Percentiles rank a stretch among this genome's conserved stretches.
Conservation (phyloP, 2,797 vertebrate genomes). For the Heteromormyrus szaboi region DNA sequence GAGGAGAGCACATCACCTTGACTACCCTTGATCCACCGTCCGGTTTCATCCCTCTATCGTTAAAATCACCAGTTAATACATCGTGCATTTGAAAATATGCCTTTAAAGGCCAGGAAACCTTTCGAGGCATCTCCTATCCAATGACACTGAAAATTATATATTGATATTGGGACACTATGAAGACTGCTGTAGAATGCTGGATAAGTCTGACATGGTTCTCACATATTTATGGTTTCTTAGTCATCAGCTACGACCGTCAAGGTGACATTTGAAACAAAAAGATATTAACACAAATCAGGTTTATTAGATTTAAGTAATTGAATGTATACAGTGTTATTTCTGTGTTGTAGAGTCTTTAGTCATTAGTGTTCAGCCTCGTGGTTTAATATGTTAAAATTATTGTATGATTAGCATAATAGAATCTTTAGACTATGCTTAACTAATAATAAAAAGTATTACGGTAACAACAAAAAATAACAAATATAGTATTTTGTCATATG, state of each 20-base stretch:
- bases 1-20: slow-evolving; percentile 67
- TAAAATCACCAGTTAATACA: not conserved
- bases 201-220: not conserved
- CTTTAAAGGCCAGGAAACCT: not conserved
- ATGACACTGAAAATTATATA: not conserved
- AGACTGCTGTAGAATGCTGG: not conserved
- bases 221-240: not conserved
- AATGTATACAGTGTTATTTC: not conserved
- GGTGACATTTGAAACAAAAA: not conserved
- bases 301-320: not conserved
- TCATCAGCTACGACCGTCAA: not conserved
- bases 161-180: not conserved
- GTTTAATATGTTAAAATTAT: not conserved
- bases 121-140: not conserved
- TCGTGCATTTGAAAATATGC: not conserved
- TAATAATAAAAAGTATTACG: not conserved
- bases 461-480: not conserved
- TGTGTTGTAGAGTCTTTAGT: not conserved
- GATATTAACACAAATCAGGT: not conserved
- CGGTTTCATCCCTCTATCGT: slow-evolving; percentile 77
- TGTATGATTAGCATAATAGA: not conserved
- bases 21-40: slow-evolving; percentile 84
- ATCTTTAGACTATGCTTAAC: not conserved
- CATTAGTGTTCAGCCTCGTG: not conserved
- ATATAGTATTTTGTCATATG: not conserved